phyloP scores from a whole-genome alignment of 2,797 vertebrate genomes.

The Malacoraja senta region DNA sequence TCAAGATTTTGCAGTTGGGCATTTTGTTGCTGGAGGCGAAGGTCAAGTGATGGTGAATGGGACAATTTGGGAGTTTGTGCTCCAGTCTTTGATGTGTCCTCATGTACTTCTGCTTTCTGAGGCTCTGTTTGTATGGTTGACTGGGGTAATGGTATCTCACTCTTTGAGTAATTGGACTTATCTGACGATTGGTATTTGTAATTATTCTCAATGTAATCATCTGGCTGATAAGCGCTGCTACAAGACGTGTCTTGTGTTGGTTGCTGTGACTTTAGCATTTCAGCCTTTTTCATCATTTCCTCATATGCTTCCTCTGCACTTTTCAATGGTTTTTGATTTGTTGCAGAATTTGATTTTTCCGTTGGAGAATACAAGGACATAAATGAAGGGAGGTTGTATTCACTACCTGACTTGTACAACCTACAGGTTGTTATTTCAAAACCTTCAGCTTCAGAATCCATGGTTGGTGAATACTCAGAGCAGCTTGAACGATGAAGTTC shows the following conservation, averaged over 20 bases:
- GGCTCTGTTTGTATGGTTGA: conserved; percentile 61
- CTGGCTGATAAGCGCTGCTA: conserved; percentile 55
- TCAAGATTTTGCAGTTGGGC: conserved; percentile 48
- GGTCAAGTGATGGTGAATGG: conserved; percentile 58
- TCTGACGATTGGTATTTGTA: conserved; percentile 74
- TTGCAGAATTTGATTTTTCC: conserved; percentile 71
- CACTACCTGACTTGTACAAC: conserved; percentile 90
- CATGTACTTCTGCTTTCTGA: conserved; percentile 68
- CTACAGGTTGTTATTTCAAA: conserved; percentile 80
- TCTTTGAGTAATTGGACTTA: conserved; percentile 60
- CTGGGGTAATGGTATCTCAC: conserved; percentile 54
- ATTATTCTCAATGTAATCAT: conserved; percentile 59
- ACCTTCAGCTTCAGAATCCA: conserved; percentile 93
- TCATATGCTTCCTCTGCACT: conserved; percentile 97
- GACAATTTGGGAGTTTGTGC: conserved; percentile 64
- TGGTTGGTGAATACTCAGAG: conserved; percentile 92
- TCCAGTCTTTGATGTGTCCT: conserved; percentile 80
- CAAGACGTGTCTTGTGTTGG: conserved; percentile 60
- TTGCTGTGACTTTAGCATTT: conserved; percentile 82
- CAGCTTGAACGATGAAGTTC: conserved; percentile 96
- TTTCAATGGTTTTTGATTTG: conserved; percentile 76
- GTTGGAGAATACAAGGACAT: conserved; percentile 95
- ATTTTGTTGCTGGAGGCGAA: conserved; percentile 54
- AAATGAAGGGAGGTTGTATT: conserved; percentile 94
- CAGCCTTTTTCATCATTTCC: conserved; percentile 98